Evolutionary conservation across 1,140 invertebrate species (phyloP), one percentile per base, ranked within the genome.

Genomic region (Drosophila trapezifrons): DNA sequence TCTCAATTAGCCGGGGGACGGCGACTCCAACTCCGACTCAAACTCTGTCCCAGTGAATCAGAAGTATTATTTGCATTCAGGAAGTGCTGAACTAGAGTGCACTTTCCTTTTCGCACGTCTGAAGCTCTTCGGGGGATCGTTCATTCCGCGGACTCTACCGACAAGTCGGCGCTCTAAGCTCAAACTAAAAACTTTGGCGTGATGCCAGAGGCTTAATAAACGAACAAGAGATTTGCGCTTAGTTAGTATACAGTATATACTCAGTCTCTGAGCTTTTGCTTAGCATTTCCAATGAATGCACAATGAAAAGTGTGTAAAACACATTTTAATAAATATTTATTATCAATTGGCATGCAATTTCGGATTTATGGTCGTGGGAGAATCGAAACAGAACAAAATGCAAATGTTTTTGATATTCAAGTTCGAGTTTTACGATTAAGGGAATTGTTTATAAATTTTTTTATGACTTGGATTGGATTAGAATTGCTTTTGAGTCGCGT

Each of bases 291-390:
- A 85, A 58, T 81, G 78, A 85, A 86, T 78, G 69, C 74, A 78
- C 70, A 72, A 40, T 62, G 65, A 63, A 71, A 87, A 79, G 67
- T 79, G 76, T 82, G 58, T 81, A 76, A 86, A 75, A 83, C 66
- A 64, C 60, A 77, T 82, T 76, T 86, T 82, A 79, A 52, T 66
- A 82, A 82, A 70, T 82, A 82, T 86, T 85, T 76, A 86, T 83
- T 87, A 83, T 46, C 66, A 73, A 83, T 79, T 64, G 56, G 76
- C 83, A 87, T 86, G 83, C 82, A 47, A 84, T 85, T 73, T 63
- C 32, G 55, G 47, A 63, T 46, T 65, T 77, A 66, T 56, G 56
- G 13, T 35, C 72, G 64, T 86, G 83, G 40, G 79, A 86, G 65
- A 55, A 62, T 27, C 9, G 6, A 25, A 32, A 13, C 8, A 37